Evolutionary conservation across 2,113 vertebrate species (phyloP), one percentile per base, ranked within the genome.

Genomic region (Bothrops jararaca): DNA sequence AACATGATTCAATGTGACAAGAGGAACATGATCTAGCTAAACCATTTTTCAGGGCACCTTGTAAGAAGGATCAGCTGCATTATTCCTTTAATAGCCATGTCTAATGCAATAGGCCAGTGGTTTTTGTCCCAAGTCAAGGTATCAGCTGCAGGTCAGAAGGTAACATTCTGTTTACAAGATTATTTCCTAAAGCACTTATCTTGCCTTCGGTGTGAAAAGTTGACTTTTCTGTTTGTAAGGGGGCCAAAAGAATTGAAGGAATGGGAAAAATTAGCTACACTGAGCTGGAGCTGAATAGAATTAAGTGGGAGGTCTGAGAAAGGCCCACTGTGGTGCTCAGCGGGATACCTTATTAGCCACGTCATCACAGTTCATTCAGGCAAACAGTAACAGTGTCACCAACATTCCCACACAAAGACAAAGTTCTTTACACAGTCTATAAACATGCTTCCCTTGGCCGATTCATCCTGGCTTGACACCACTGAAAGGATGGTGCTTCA

Each of bases 81-180:
- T 98, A 98, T 98, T 97, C 97, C 94, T 91, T 97, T 99, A 99
- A 99, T 98, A 98, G 98, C 98, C 98, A 98, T 98, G 98, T 98
- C 98, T 98, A 98, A 99, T 98, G 97, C 98, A 98, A 97, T 94
- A 97, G 95, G 97, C 96, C 95, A 64, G 94, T 92, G 97, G 94
- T 98, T 98, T 99, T 99, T 98, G 98, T 99, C 97, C 97, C 97
- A 92, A 87, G 97, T 95, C 96, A 97, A 98, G 98, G 98, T 98
- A 98, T 98, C 98, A 98, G 98, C 97, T 95, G 96, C 98, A 98
- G 98, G 98, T 99, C 98, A 99, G 98, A 98, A 99, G 98, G 98
- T 98, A 98, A 98, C 98, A 97, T 97, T 98, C 98, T 99, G 98
- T 99, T 99, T 99, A 98, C 98, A 99, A 34, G 98, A 97, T 97